These are phyloP conservation scores for Siniperca scherzeri DNA, from an alignment of 2,797 vertebrate genomes.

Conservation along the genomic window DNA sequence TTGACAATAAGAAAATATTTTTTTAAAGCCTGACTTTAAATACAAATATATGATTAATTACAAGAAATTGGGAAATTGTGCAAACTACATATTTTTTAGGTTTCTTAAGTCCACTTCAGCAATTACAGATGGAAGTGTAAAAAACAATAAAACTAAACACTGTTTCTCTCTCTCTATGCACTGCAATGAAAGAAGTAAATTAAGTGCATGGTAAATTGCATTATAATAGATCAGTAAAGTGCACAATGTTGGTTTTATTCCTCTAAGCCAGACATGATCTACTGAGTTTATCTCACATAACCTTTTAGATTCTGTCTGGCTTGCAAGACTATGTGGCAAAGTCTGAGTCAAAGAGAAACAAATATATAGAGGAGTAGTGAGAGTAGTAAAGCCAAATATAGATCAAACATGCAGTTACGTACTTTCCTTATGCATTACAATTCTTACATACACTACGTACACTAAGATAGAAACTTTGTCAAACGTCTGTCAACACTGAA, in stretches of 20 bases:
- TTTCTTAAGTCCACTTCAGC: not conserved
- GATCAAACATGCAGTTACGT: conserved; percentile 51
- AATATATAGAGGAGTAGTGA: conserved; percentile 37
- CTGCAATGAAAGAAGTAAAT: conserved; percentile 41
- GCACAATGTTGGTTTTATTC: conserved; percentile 48
- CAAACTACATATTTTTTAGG: not conserved
- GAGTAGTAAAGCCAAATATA: conserved; percentile 39
- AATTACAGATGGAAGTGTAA: conserved; percentile 2
- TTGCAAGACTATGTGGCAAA: conserved; percentile 24
- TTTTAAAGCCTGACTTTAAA: not conserved
- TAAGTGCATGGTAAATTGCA: conserved; percentile 42
- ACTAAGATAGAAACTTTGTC: conserved; percentile 38
- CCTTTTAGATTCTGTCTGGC: conserved; percentile 50
- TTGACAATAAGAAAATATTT: not conserved
- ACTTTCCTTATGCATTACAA: conserved; percentile 6
- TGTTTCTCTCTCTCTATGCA: conserved; percentile 40
- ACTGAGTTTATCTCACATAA: conserved; percentile 51
- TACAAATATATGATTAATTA: not conserved
- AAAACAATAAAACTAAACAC: conserved; percentile 19
- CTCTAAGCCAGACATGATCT: conserved; percentile 51
- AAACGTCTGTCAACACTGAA: conserved; percentile 42
- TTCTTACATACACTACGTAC: conserved; percentile 19
- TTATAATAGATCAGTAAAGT: conserved; percentile 58
- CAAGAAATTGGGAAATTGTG: not conserved
- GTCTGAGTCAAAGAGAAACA: conserved; percentile 20